phyloP scores from a whole-genome alignment of 2,113 vertebrate genomes.

The Sceloporus tristichus region DNA sequence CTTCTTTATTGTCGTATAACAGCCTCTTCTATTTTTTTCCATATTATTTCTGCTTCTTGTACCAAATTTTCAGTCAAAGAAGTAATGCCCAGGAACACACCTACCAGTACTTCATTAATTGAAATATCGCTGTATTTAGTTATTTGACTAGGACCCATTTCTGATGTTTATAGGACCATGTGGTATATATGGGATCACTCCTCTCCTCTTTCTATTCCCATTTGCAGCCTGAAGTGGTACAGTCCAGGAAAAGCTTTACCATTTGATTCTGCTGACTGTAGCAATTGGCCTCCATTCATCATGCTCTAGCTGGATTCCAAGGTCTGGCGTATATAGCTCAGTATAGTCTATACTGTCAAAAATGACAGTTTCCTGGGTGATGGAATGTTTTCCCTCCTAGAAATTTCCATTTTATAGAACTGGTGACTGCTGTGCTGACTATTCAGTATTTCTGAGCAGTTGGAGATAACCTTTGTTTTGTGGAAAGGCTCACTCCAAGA shows the following conservation, averaged over 20 bases:
- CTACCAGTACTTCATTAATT: too few species aligned
- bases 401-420: slow-evolving; percentile 38
- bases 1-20: too few species aligned
- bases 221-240: neutral
- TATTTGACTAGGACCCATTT: neutral
- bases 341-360: slow-evolving; percentile 44
- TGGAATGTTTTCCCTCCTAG: slow-evolving; percentile 4
- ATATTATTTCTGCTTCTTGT: too few species aligned
- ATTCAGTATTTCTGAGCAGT: slow-evolving; percentile 31
- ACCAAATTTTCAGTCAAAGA: too few species aligned
- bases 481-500: slow-evolving; percentile 50
- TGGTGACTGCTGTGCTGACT: slow-evolving; percentile 44
- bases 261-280: slow-evolving; percentile 10
- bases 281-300: slow-evolving; percentile 32
- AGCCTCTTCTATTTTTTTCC: too few species aligned
- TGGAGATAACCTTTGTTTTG: slow-evolving; percentile 56
- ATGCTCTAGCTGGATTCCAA: slow-evolving; percentile 29
- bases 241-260: neutral
- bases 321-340: slow-evolving; percentile 39
- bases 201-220: too few species aligned
- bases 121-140: neutral
- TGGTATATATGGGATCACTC: too few species aligned
- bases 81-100: too few species aligned
- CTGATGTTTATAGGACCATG: neutral
- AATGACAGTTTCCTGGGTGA: slow-evolving; percentile 52